Percentiles rank a stretch among this genome's conserved stretches.
Evolutionary conservation across 2,888 invertebrate species (phyloP).

Genomic region (Macaria liturata): DNA sequence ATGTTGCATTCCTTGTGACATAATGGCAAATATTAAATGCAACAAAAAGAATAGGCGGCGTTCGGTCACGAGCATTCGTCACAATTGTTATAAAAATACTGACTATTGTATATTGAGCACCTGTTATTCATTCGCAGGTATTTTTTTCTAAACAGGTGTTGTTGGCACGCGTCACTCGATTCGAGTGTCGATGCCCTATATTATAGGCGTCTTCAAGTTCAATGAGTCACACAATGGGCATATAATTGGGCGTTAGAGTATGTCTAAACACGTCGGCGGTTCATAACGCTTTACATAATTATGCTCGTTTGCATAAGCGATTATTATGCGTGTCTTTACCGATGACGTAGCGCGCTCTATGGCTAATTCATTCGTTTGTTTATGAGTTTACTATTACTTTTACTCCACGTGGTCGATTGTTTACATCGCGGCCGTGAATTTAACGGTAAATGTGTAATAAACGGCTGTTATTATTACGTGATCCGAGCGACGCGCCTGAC

Average conservation of each 20-base stretch:
- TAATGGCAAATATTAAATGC: conserved; percentile 35
- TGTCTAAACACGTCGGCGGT: conserved; percentile 75
- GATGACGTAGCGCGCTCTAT: conserved; percentile 69
- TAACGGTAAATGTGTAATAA: conserved; percentile 68
- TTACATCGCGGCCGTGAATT: conserved; percentile 62
- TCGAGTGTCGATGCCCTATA: conserved; percentile 77
- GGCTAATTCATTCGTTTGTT: conserved; percentile 78
- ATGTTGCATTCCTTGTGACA: conserved; percentile 4
- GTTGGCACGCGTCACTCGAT: conserved; percentile 52
- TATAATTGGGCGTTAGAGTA: conserved; percentile 76
- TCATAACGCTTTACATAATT: conserved; percentile 79
- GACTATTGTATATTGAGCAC: conserved; percentile 67
- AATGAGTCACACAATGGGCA: conserved; percentile 75
- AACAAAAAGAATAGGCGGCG: conserved; percentile 28
- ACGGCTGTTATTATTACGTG: conserved; percentile 53
- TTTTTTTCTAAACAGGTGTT: conserved; percentile 75
- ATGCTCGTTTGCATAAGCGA: conserved; percentile 77
- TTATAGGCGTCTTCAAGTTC: conserved; percentile 77
- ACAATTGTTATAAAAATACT: conserved; percentile 56
- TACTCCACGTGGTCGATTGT: conserved; percentile 75
- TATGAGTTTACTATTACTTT: conserved; percentile 76
- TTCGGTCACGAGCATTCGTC: conserved; percentile 36
- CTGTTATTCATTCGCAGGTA: conserved; percentile 57
- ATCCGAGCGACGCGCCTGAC: conserved; percentile 41
- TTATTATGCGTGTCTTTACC: conserved; percentile 78